Base-by-base conservation (phyloP, 2,888 invertebrate genomes). In the Sarcophaga carnaria region DNA sequence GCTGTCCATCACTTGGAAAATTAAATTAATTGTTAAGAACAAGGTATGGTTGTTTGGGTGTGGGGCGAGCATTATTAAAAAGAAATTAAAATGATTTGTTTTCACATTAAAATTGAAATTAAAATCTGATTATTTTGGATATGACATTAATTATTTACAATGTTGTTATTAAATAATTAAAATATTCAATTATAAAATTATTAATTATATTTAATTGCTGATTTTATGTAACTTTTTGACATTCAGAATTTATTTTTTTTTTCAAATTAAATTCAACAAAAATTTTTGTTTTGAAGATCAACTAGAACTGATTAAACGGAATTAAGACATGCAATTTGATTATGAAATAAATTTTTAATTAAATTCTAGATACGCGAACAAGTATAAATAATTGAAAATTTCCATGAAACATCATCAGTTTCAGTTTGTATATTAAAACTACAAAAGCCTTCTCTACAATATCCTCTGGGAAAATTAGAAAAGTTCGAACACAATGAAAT, bases 331-430 rank as follows among this genome's bases (percentile, higher is more conserved):
- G 85, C 80, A 81, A 80, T 71, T 79, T 70, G 14, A 8, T 64
- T 14, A 25, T 27, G 4, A 63, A 71, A 54, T 62, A 14, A 70
- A 63, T 22, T 54, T 17, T 54, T 0, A 54, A 14, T 54, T 54
- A 8, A 37, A 37, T 37, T 37, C 10, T 37, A 8, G 37, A 37
- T 37, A 8, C 8, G 37, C 37, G 2, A 69, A 25, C 12, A 37
- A 79, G 78, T 87, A 87, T 87, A 87, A 87, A 87, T 87, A 87
- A 25, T 49, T 59, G 60, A 78, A 81, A 70, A 49, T 69, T 60
- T 79, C n/a, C 1, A 20, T 62, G 64, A 76, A 12, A 27, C 25
- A 72, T 72, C 69, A 69, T 76, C 86, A 86, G 86, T 86, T 54
- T 47, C 67, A 67, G 76, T 45, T 76, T 80, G 76, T 69, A 49